Evolutionary conservation across 1,140 invertebrate species (phyloP).

Genomic region (Drosophila auraria): DNA sequence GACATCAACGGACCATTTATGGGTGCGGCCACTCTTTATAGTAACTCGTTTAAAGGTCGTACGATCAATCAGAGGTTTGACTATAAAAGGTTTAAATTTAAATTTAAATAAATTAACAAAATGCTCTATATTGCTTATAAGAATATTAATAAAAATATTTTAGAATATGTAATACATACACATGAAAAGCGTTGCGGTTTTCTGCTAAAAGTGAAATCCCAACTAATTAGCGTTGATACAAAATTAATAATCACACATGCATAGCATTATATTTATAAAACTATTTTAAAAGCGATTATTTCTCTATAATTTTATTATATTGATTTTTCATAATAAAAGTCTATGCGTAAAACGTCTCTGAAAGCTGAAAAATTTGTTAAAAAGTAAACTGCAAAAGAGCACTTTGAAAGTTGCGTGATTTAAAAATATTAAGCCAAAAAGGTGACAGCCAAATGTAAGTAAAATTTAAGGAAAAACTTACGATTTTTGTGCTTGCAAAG

Average conservation of each 20-base stretch:
- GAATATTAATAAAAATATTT: background rate
- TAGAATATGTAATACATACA: constrained; percentile 38
- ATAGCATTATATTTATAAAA: constrained; percentile 1
- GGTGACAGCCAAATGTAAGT: background rate
- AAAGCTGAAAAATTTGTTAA: background rate
- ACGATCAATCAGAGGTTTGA: constrained; percentile 97
- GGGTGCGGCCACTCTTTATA: constrained; percentile 96
- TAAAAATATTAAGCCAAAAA: constrained; percentile 71
- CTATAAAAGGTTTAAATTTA: constrained; percentile 85
- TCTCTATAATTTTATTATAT: background rate
- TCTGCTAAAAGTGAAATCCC: constrained; percentile 29
- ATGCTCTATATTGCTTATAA: background rate
- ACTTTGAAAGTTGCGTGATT: constrained; percentile 5
- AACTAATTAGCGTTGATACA: background rate
- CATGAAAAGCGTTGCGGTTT: constrained; percentile 28
- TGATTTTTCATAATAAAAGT: background rate
- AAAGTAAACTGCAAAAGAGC: background rate
- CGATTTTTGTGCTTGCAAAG: constrained; percentile 96
- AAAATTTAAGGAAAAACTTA: constrained; percentile 87
- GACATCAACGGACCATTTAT: constrained; percentile 97
- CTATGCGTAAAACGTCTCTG: background rate
- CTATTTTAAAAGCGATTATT: background rate
- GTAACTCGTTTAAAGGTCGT: constrained; percentile 94
- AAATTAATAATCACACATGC: constrained; percentile 13
- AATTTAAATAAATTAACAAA: constrained; percentile 45